phyloP scores from a whole-genome alignment of 2,797 vertebrate genomes.

The Sphaeramia orbicularis region DNA sequence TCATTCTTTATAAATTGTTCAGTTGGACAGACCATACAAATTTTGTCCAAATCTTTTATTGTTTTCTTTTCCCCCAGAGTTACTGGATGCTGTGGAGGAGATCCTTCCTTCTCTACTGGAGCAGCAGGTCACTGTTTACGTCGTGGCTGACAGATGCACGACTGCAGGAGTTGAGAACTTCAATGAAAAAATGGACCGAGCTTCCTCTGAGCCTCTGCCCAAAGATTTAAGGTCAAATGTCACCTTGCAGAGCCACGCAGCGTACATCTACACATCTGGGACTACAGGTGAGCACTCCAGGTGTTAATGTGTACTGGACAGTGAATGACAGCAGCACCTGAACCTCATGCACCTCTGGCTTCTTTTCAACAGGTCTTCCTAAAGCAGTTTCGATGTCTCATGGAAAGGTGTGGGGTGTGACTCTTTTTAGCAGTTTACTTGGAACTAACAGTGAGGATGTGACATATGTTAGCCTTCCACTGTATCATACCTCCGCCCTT shows the following conservation, averaged over 20 bases:
- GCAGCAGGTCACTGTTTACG: slow-evolving; percentile 81
- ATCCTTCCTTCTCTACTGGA: slow-evolving; percentile 84
- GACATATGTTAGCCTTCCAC: slow-evolving; percentile 84
- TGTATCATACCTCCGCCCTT: slow-evolving; percentile 87
- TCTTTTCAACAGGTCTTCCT: slow-evolving; percentile 84
- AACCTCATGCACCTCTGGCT: not conserved
- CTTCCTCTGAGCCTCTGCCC: slow-evolving; percentile 81
- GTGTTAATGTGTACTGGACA: not conserved
- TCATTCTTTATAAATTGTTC: not conserved
- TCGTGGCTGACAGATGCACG: slow-evolving; percentile 75
- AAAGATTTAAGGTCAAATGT: slow-evolving; percentile 80
- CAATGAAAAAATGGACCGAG: slow-evolving; percentile 81
- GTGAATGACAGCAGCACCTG: rapidly evolving
- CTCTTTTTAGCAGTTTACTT: not conserved
- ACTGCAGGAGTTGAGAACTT: slow-evolving; percentile 77
- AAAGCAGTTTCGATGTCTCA: slow-evolving; percentile 87
- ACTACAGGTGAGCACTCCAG: slow-evolving; percentile 87
- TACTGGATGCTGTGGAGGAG: slow-evolving; percentile 85
- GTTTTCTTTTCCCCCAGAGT: slow-evolving; percentile 56
- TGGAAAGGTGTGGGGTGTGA: slow-evolving; percentile 60
- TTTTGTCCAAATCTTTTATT: not conserved
- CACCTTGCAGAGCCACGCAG: slow-evolving; percentile 75
- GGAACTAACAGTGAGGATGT: slow-evolving; percentile 76
- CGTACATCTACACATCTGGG: slow-evolving; percentile 93
- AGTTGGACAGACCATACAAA: not conserved